Base-by-base conservation (phyloP, 2,888 invertebrate species). In the Lottia scabra region DNA sequence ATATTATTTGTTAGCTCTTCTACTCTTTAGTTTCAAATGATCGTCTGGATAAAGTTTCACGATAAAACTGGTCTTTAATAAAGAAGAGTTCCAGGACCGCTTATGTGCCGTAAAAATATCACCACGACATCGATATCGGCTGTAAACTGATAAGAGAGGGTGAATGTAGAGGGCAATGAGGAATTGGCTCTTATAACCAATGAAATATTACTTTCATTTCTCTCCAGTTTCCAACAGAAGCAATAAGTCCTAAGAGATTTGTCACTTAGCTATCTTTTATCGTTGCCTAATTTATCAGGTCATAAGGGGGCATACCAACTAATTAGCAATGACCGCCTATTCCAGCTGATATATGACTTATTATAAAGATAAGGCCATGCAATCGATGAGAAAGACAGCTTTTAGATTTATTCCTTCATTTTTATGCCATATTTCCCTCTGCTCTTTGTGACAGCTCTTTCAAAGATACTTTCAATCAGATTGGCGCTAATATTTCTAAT, bases 241-340 rank as follows among this genome's bases (percentile, higher is more conserved):
- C 30, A 65, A 46, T 48, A 46, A 56, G 65, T 70, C 66, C 65
- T 48, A 56, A 15, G 70, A 46, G 65, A 65, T 56, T 38, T 26
- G 43, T 44, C 44, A 56, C 65, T 65, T 66, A 30, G 70, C 75
- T 26, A 67, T 48, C 70, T 69, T 75, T 76, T 76, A 76, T 78
- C 78, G 72, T 68, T 72, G 70, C 73, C 76, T 78, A 78, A 78
- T 76, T 76, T 78, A 72, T 70, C 65, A 72, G 72, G 76, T 63
- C 78, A 72, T 69, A 73, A 72, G 75, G 75, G 74, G 68, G 68
- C 70, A 69, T 70, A 73, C 70, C 56, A 63, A 67, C 75, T 76
- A 76, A 78, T 78, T 76, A 76, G 73, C 73, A 63, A 70, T 23
- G 63, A 45, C 71, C 63, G 69, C 63, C 67, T 48, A 64, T 63